Percentiles rank a stretch among this genome's conserved stretches.
These are phyloP conservation scores for Listronotus oregonensis DNA, from an alignment of 1,140 invertebrate genomes.

Conservation along the genomic window DNA sequence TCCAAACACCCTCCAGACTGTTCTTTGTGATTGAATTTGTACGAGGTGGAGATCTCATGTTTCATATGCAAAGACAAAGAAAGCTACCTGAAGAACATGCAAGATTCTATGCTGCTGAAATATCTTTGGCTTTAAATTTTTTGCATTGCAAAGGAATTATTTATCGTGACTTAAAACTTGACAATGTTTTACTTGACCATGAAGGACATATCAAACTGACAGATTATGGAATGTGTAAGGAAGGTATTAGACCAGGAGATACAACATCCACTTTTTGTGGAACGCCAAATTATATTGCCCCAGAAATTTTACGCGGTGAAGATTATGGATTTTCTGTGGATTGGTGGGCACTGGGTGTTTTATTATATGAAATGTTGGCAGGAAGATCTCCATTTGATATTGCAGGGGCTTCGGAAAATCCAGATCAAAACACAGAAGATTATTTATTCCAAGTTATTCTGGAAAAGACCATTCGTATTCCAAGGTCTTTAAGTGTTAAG, in stretches of 20 bases:
- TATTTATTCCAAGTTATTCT: constrained; percentile 98
- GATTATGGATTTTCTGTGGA: constrained; percentile 95
- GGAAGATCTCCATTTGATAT: constrained; percentile 98
- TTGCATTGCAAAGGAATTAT: constrained; percentile 98
- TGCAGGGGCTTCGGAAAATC: constrained; percentile 92
- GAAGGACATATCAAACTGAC: constrained; percentile 94
- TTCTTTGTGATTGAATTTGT: constrained; percentile 99
- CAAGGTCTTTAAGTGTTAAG: constrained; percentile 91
- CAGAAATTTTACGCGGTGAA: constrained; percentile 96
- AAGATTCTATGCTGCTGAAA: constrained; percentile 96
- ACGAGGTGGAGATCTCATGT: constrained; percentile 98
- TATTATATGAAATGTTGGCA: constrained; percentile 98
- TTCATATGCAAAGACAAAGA: constrained; percentile 98
- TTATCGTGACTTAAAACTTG: constrained; percentile 94
- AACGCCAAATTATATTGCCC: constrained; percentile 99
- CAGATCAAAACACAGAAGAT: constrained; percentile 98
- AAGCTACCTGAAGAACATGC: constrained; percentile 84
- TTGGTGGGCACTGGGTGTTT: constrained; percentile 96
- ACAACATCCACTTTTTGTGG: constrained; percentile 97
- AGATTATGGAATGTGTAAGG: constrained; percentile 92
- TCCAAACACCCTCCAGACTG: constrained; percentile 91
- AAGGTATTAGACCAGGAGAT: constrained; percentile 88
- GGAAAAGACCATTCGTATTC: constrained; percentile 98
- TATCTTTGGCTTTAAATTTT: constrained; percentile 96
- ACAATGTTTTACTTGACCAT: constrained; percentile 97